A percentile compares a stretch with the other conserved stretches of the same genome.
These are phyloP conservation scores for Cynopterus brachyotis DNA, from an alignment of 2,113 vertebrate species.

Conservation along the genomic window DNA sequence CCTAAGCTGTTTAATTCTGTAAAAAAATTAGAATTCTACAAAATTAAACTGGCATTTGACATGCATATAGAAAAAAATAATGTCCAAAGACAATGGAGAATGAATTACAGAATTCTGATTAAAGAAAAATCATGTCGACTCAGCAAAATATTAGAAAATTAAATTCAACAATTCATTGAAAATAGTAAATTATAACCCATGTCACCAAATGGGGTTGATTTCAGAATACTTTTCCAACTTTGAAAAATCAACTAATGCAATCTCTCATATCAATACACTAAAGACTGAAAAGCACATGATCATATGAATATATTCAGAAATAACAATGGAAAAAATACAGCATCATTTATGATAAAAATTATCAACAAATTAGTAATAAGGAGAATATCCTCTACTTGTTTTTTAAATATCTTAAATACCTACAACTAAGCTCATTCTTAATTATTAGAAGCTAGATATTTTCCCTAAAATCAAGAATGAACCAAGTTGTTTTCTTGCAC, in stretches of 20 bases:
- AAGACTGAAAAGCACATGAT: background rate
- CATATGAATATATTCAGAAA: background rate
- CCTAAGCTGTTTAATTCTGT: too few relatives aligned
- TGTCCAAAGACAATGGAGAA: too few relatives aligned
- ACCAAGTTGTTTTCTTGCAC: background rate
- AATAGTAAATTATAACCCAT: background rate
- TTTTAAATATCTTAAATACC: background rate
- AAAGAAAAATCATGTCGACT: background rate
- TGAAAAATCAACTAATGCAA: background rate
- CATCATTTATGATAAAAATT: background rate
- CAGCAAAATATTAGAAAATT: background rate
- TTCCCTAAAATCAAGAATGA: background rate
- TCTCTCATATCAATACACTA: background rate
- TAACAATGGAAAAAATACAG: background rate
- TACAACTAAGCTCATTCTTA: background rate
- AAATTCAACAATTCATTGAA: background rate
- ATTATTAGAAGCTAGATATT: background rate
- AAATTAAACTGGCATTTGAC: too few relatives aligned
- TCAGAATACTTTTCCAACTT: background rate
- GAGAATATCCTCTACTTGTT: background rate
- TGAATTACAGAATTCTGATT: background rate
- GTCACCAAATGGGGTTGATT: background rate
- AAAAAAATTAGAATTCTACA: too few relatives aligned
- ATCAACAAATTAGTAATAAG: too few relatives aligned
- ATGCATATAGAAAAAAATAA: too few relatives aligned